A percentile compares a stretch with the other conserved stretches of the same genome.
These are phyloP conservation scores for Euura lappo DNA, from an alignment of 1,140 invertebrate species.

Conservation along the genomic window DNA sequence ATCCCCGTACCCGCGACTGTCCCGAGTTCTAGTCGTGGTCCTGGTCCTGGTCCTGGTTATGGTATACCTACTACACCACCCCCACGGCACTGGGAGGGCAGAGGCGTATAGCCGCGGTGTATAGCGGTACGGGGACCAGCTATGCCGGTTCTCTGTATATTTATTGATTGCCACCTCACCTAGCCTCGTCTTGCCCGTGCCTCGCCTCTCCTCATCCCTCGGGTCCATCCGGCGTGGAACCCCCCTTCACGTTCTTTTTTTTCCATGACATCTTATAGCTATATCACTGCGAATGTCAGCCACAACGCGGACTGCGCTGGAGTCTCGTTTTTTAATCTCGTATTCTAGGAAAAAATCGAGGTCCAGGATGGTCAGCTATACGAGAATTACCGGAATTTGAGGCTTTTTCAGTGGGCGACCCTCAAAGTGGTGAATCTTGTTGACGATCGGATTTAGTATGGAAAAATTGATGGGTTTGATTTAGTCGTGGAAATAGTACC, in stretches of 20 bases:
- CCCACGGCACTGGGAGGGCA: not conserved
- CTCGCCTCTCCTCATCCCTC: conserved; percentile 16
- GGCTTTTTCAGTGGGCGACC: too few species aligned
- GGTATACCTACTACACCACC: not conserved
- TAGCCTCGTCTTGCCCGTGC: conserved; percentile 34
- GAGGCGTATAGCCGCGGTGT: not conserved
- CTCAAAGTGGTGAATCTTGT: too few species aligned
- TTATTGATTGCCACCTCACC: conserved; percentile 61
- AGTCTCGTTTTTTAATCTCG: not conserved
- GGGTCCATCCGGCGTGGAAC: conserved; percentile 14
- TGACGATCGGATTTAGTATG: too few species aligned
- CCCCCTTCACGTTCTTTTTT: conserved; percentile 29
- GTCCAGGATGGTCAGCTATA: too few species aligned
- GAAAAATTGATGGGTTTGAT: too few species aligned
- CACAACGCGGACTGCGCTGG: not conserved
- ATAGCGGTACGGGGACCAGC: not conserved
- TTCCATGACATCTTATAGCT: not conserved
- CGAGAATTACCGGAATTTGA: too few species aligned
- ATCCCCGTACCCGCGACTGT: conserved; percentile 7
- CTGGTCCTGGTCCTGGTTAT: not conserved
- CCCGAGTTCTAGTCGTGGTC: not conserved
- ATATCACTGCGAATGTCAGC: not conserved
- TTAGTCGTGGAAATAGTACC: too few species aligned
- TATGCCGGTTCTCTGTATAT: conserved; percentile 53
- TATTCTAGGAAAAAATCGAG: too few species aligned